phyloP scores from a whole-genome alignment of 2,888 invertebrate genomes.

The Timema podura region DNA sequence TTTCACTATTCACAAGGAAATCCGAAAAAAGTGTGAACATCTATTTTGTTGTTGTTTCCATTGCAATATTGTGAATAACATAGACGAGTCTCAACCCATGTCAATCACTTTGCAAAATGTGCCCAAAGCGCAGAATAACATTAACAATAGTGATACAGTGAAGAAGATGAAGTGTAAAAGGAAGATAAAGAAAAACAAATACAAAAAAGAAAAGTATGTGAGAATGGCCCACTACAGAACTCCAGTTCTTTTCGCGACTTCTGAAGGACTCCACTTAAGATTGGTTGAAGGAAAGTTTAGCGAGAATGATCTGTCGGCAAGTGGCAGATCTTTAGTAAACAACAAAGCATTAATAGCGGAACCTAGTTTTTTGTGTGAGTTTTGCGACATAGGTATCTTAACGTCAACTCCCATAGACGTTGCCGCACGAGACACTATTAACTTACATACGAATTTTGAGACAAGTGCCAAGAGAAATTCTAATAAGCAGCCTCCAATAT shows the following conservation, averaged over 20 bases:
- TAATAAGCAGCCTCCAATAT: constrained; percentile 5
- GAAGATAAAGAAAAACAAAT: background rate
- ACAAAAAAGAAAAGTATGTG: constrained; percentile 29
- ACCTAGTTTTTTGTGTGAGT: constrained; percentile 24
- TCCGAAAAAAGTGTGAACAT: constrained; percentile 34
- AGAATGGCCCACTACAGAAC: constrained; percentile 34
- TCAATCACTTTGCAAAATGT: too few relatives aligned
- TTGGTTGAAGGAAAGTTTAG: constrained; percentile 27
- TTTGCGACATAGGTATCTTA: constrained; percentile 27
- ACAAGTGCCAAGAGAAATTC: background rate
- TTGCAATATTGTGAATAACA: constrained; percentile 25
- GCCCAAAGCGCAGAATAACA: constrained; percentile 20
- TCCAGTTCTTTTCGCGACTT: constrained; percentile 38
- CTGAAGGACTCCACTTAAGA: constrained; percentile 38
- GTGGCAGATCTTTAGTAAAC: background rate
- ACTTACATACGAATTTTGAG: background rate
- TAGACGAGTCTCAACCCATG: constrained; percentile 22
- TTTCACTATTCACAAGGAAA: constrained; percentile 35
- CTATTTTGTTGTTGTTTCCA: constrained; percentile 35
- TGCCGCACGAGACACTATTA: background rate
- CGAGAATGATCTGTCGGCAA: background rate
- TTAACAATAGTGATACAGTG: constrained; percentile 17
- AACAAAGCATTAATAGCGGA: background rate
- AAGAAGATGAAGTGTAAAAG: constrained; percentile 22
- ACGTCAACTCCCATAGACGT: constrained; percentile 17